Evolutionary conservation across 2,113 vertebrate species (phyloP).

Genomic region (Prolemur simus): DNA sequence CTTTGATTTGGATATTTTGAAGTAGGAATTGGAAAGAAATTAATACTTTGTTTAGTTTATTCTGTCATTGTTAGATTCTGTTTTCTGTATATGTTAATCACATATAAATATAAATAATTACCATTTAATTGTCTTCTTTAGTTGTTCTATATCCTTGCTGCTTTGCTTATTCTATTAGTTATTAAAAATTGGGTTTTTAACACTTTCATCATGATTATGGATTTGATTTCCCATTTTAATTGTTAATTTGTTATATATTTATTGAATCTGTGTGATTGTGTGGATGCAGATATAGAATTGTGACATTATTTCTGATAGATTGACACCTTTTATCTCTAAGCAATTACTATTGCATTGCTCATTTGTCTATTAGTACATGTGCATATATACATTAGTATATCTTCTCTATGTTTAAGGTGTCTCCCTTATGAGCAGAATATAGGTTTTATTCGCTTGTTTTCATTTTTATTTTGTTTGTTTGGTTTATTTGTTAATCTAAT

Average conservation of each 20-base stretch:
- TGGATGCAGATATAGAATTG: neutral
- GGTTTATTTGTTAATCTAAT: neutral
- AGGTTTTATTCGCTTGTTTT: neutral
- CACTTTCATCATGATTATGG: neutral
- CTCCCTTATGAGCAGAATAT: neutral
- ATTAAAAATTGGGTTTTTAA: neutral
- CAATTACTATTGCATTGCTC: neutral
- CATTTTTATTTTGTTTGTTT: neutral
- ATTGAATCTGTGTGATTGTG: neutral
- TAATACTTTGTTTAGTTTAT: neutral
- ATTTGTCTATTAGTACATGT: neutral
- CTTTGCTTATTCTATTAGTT: neutral
- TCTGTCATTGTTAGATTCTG: neutral
- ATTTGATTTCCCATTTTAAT: neutral
- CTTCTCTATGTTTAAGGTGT: neutral
- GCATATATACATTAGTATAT: neutral
- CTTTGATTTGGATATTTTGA: neutral
- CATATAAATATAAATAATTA: neutral
- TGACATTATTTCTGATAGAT: neutral
- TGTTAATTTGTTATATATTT: neutral
- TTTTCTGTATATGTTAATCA: neutral
- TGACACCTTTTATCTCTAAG: neutral
- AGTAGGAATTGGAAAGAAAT: neutral
- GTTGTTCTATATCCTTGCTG: neutral
- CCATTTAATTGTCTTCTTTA: neutral